Conservation (phyloP, 2,888 invertebrate species). For the Morpho achilles region DNA sequence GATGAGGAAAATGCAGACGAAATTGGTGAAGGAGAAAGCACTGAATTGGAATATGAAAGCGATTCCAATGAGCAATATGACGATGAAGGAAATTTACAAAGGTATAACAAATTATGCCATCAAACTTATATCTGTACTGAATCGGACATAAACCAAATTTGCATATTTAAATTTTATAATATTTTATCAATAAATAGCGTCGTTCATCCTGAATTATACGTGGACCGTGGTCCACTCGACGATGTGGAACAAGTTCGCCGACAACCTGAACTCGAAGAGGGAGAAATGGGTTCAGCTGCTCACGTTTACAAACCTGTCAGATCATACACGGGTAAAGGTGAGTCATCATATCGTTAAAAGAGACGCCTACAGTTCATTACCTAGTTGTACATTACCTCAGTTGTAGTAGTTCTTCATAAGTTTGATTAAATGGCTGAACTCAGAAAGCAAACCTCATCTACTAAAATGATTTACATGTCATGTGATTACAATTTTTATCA, state of each 20-base stretch:
- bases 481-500: too few relatives aligned
- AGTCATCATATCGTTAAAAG: not conserved
- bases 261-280: conserved; percentile 71
- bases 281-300: conserved; percentile 61
- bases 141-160: too few relatives aligned
- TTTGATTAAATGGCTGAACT: too few relatives aligned
- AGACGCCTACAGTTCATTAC: too few relatives aligned
- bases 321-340: conserved; percentile 49
- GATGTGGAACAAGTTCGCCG: conserved; percentile 69
- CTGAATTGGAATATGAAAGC: conserved; percentile 46
- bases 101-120: conserved; percentile 33
- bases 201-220: conserved; percentile 54
- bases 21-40: conserved; percentile 37
- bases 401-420: too few relatives aligned
- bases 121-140: too few relatives aligned
- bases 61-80: conserved; percentile 45
- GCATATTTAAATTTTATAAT: too few relatives aligned
- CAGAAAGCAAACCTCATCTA: too few relatives aligned
- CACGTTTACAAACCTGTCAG: conserved; percentile 56
- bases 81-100: conserved; percentile 44
- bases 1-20: conserved; percentile 30
- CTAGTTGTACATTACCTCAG: too few relatives aligned
- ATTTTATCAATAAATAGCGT: conserved; percentile 36
- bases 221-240: conserved; percentile 66
- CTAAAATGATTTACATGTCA: too few relatives aligned